Percentiles rank a stretch among this genome's conserved stretches.
Evolutionary conservation across 2,888 invertebrate species (phyloP).

Genomic region (Drosophila prolongata): DNA sequence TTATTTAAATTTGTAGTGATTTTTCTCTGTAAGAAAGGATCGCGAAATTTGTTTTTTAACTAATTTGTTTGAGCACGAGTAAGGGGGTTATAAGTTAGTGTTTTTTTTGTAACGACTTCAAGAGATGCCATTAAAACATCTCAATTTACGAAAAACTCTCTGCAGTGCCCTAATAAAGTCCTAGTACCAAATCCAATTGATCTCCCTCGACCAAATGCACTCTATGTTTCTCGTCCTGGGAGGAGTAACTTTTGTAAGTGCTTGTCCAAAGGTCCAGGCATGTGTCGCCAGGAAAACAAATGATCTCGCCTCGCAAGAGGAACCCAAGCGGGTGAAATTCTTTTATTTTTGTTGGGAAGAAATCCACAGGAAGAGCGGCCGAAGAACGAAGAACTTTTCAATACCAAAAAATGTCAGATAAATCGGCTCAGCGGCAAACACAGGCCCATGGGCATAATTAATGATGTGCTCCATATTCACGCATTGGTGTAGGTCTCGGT

Average conservation of each 20-base stretch:
- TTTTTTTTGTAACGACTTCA: background rate
- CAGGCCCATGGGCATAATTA: slow-evolving; percentile 81
- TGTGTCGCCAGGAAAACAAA: slow-evolving; percentile 66
- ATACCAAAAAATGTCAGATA: slow-evolving; percentile 72
- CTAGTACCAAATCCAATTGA: slow-evolving; percentile 62
- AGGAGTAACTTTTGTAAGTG: slow-evolving; percentile 65
- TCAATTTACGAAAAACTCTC: slow-evolving; percentile 51
- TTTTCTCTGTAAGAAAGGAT: no score
- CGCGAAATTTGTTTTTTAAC: no score
- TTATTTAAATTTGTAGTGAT: no score
- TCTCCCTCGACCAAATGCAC: slow-evolving; percentile 39
- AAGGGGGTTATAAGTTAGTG: background rate
- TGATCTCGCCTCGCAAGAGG: slow-evolving; percentile 62
- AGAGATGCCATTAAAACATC: slow-evolving; percentile 29
- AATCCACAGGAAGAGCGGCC: slow-evolving; percentile 74
- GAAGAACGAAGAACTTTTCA: slow-evolving; percentile 61
- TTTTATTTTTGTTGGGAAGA: slow-evolving; percentile 61
- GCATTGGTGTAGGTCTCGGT: slow-evolving; percentile 83
- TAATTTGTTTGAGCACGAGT: no score
- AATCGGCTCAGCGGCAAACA: slow-evolving; percentile 56
- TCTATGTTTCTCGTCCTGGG: slow-evolving; percentile 20
- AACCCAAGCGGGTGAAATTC: slow-evolving; percentile 57
- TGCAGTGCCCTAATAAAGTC: slow-evolving; percentile 26
- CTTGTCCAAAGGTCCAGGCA: slow-evolving; percentile 37
- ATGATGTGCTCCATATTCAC: slow-evolving; percentile 83